A percentile compares a stretch with the other conserved stretches of the same genome.
phyloP scores from a whole-genome alignment of 2,797 vertebrate species.

The Aplochiton taeniatus region DNA sequence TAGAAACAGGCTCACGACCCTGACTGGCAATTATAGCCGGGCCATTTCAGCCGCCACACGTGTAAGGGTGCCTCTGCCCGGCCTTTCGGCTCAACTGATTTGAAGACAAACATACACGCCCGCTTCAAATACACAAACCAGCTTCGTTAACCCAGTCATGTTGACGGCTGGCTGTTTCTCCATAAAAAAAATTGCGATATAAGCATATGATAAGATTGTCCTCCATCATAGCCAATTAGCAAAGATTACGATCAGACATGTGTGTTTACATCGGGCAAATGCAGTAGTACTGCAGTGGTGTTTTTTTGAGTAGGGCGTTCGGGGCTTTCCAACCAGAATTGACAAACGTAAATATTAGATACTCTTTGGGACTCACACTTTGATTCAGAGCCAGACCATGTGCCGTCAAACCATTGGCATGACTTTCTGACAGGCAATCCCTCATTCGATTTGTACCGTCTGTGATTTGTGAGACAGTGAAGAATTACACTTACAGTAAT shows the following conservation, averaged over 20 bases:
- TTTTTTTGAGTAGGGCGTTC: no score
- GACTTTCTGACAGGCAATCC: slow-evolving; percentile 46
- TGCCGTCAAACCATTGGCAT: slow-evolving; percentile 22
- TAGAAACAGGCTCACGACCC: slow-evolving; percentile 58
- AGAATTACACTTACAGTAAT: slow-evolving; percentile 18
- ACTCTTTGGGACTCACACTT: no score
- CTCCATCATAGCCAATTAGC: no score
- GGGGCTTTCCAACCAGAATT: no score
- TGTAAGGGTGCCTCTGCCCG: slow-evolving; percentile 43
- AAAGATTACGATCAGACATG: no score
- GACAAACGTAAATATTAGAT: no score
- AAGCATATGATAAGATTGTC: neutral
- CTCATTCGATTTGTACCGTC: slow-evolving; percentile 38
- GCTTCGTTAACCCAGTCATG: slow-evolving; percentile 30
- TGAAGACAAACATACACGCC: slow-evolving; percentile 32
- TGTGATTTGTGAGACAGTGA: slow-evolving; percentile 31
- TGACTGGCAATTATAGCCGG: slow-evolving; percentile 67
- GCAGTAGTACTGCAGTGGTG: neutral
- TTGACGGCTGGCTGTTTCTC: neutral
- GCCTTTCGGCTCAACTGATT: slow-evolving; percentile 45
- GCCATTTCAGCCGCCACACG: slow-evolving; percentile 60
- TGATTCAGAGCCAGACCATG: no score
- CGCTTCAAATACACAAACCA: slow-evolving; percentile 31
- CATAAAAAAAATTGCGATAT: neutral
- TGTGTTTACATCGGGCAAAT: neutral